Conservation (phyloP, 2,113 vertebrate species). For the Proteles cristata region DNA sequence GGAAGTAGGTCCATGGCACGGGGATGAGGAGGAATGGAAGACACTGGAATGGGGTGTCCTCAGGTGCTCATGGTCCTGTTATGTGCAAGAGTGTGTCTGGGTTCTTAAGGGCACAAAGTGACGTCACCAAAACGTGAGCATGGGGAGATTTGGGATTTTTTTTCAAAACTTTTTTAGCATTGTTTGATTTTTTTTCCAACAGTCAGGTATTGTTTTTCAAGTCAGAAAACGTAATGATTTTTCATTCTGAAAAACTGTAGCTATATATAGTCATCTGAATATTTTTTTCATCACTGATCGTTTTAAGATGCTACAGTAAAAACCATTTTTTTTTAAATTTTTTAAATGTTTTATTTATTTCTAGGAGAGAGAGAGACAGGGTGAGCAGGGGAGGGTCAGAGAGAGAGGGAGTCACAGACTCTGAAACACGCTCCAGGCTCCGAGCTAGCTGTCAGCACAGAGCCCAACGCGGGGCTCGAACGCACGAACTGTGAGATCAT, state of each 20-base stretch:
- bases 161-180: not conserved
- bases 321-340: too few species aligned
- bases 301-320: not conserved
- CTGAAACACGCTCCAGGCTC: too few species aligned
- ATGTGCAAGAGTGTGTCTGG: not conserved
- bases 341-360: too few species aligned
- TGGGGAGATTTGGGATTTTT: not conserved
- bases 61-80: not conserved
- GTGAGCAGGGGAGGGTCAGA: too few species aligned
- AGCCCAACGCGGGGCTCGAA: too few species aligned
- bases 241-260: constrained; percentile 14
- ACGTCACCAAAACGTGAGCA: not conserved
- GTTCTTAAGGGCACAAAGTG: not conserved
- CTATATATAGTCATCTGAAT: not conserved
- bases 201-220: not conserved
- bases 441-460: too few species aligned
- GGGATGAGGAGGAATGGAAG: not conserved
- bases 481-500: too few species aligned
- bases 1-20: not conserved
- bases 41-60: not conserved
- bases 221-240: constrained; percentile 4
- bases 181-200: not conserved
- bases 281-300: not conserved
- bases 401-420: too few species aligned
- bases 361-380: too few species aligned